Base-by-base conservation (phyloP, 2,113 vertebrate genomes). In the Elephas maximus region DNA sequence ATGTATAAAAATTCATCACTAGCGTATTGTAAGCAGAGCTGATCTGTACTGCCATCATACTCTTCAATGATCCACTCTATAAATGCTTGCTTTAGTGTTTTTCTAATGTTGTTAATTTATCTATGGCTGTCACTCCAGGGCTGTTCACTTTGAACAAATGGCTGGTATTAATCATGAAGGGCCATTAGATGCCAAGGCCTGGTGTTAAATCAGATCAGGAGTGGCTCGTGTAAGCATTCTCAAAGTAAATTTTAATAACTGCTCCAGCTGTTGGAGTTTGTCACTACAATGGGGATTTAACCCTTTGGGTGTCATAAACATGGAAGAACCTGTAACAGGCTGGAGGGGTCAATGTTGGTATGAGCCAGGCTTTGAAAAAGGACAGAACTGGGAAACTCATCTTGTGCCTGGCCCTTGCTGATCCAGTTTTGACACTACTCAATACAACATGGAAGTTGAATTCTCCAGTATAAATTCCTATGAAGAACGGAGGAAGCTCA, bases 61-160 rank as follows among this genome's bases (percentile, higher is more conserved):
- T 96, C 98, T 96, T 45, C 94, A 78, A 92, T 67, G 94, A 98
- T 94, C 95, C 95, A 96, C 97, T 98, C 97, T 96, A 92, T 98
- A 98, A 98, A 98, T 97, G 98, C 98, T 98, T 98, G 98, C 98
- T 98, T 98, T 98, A 98, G 98, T 98, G 98, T 98, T 98, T 98
- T 98, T 97, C 98, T 98, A 98, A 98, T 98, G 98, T 98, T 98
- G 98, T 97, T 98, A 98, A 99, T 99, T 98, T 98, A 98, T 98
- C 98, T 98, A 95, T 95, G 97, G 98, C 98, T 98, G 98, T 98
- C 98, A 98, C 97, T 98, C 94, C 48, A 86, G 98, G 98, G 95
- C 98, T 98, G 97, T 98, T 98, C 98, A 98, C 97, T 98, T 97
- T 96, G 97, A 98, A 99, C 98, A 98, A 98, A 99, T 98, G 98